A percentile compares a stretch with the other conserved stretches of the same genome.
phyloP scores from a whole-genome alignment of 2,888 invertebrate species.

The Erynnis tages region DNA sequence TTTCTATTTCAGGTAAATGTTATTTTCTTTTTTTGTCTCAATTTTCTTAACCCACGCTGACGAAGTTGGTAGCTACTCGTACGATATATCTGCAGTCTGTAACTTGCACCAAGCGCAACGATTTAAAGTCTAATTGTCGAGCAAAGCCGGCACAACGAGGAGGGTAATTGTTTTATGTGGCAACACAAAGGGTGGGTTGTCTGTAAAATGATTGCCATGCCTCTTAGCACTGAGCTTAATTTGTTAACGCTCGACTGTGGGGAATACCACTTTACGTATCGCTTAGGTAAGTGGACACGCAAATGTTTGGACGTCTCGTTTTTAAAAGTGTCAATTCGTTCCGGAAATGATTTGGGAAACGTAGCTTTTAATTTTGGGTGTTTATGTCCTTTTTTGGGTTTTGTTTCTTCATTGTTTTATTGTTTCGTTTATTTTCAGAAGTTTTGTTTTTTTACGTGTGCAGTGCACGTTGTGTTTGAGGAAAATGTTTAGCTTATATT shows the following conservation, averaged over 20 bases:
- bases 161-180: conserved; percentile 37
- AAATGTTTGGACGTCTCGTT: conserved; percentile 13
- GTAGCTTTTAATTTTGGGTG: neutral
- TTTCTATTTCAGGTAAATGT: too few relatives aligned
- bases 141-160: conserved; percentile 33
- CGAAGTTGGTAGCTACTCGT: too few relatives aligned
- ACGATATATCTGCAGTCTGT: neutral
- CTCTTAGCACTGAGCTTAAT: conserved; percentile 35
- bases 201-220: conserved; percentile 30
- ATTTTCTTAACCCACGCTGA: too few relatives aligned
- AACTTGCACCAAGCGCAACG: conserved; percentile 7
- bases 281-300: neutral
- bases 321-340: conserved; percentile 9
- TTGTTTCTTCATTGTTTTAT: too few relatives aligned
- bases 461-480: too few relatives aligned
- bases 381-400: too few relatives aligned
- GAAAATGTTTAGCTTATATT: too few relatives aligned
- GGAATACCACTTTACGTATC: conserved; percentile 5
- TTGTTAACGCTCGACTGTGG: conserved; percentile 32
- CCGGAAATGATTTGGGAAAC: conserved; percentile 13
- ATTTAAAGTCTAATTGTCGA: conserved; percentile 32
- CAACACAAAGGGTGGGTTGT: conserved; percentile 30
- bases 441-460: too few relatives aligned
- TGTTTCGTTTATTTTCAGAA: too few relatives aligned
- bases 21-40: too few relatives aligned